Percentiles rank a stretch among this genome's conserved stretches.
Conservation (phyloP, 2,113 vertebrate genomes). For the Crotophaga sulcirostris region DNA sequence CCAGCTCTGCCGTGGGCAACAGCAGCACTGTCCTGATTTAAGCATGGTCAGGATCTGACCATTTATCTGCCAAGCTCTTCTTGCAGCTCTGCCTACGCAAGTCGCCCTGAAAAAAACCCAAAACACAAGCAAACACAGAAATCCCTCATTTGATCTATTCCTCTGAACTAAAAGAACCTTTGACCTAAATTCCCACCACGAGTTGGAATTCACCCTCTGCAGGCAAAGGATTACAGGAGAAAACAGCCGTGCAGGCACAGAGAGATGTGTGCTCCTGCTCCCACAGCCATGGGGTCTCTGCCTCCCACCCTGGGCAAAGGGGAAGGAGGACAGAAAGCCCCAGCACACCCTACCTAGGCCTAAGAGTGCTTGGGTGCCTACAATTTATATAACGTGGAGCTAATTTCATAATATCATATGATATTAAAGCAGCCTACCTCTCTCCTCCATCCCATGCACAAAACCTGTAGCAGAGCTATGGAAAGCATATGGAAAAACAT, state of each 20-base stretch:
- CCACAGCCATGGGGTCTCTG: background rate
- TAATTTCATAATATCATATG: background rate
- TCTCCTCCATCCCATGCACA: background rate
- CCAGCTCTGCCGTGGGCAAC: background rate
- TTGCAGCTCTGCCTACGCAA: background rate
- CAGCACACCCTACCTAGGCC: background rate
- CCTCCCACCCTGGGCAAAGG: background rate
- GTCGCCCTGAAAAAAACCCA: background rate
- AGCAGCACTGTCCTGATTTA: background rate
- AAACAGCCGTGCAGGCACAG: background rate
- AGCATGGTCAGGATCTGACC: background rate
- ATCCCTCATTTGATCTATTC: conserved; percentile 21
- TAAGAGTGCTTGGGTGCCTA: background rate
- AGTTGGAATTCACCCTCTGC: conserved; percentile 17
- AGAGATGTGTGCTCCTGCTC: background rate
- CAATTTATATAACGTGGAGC: background rate
- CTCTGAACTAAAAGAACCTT: conserved; percentile 51
- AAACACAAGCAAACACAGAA: background rate
- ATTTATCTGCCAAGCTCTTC: background rate
- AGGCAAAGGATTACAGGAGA: background rate
- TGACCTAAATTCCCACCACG: conserved; percentile 22
- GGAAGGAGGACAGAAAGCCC: background rate
- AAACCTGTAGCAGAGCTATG: background rate
- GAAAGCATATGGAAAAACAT: conserved; percentile 48
- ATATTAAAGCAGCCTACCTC: conserved; percentile 33